phyloP scores from a whole-genome alignment of 1,140 invertebrate genomes.

The Papilio polyxenes region DNA sequence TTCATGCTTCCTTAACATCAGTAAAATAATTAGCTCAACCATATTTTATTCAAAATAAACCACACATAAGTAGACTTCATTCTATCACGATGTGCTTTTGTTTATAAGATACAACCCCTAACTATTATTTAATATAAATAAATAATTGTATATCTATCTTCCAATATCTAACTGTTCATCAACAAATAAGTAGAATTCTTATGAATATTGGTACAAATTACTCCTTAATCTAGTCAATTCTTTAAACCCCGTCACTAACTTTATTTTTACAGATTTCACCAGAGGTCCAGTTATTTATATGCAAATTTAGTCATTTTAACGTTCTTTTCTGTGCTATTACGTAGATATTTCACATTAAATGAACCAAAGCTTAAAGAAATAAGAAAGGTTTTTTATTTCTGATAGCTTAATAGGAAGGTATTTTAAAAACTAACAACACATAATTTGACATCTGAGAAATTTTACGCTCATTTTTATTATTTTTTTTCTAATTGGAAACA shows the following conservation, averaged over 20 bases:
- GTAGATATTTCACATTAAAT: neutral
- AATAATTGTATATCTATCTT: neutral
- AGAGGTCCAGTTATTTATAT: slow-evolving; percentile 22
- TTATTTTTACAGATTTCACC: neutral
- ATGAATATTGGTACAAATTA: neutral
- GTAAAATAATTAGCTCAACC: neutral
- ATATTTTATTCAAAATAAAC: neutral
- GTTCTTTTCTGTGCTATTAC: slow-evolving; percentile 13
- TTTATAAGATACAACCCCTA: neutral
- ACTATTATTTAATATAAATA: neutral
- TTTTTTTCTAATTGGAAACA: neutral
- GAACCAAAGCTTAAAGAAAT: neutral
- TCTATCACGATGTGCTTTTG: neutral
- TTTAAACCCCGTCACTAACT: neutral
- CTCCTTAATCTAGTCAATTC: neutral
- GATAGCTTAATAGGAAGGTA: no score
- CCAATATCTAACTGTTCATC: neutral
- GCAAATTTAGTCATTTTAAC: slow-evolving; percentile 5
- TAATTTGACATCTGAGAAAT: no score
- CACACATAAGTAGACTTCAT: neutral
- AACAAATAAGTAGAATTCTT: neutral
- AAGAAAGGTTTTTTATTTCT: neutral
- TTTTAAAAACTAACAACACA: no score
- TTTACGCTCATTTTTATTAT: no score
- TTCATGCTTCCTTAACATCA: neutral